phyloP scores from a whole-genome alignment of 2,797 vertebrate species.

The Chromis chromis region DNA sequence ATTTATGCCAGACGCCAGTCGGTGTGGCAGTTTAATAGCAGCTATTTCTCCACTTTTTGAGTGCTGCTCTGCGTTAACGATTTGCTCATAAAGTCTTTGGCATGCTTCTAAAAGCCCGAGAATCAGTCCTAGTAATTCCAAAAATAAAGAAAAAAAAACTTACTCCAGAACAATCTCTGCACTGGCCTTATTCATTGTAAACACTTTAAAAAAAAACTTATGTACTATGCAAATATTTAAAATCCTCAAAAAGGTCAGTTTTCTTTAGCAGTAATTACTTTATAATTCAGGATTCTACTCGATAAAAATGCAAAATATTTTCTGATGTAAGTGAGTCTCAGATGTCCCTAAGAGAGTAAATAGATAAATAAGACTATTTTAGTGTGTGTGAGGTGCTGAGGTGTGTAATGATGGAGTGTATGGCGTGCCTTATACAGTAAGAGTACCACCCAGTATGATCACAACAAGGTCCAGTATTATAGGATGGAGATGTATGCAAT shows the following conservation, averaged over 20 bases:
- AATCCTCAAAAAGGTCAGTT: conserved; percentile 37
- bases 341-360: conserved; percentile 23
- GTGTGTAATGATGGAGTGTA: conserved; percentile 31
- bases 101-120: conserved; percentile 64
- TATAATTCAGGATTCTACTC: conserved; percentile 47
- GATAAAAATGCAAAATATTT: conserved; percentile 21
- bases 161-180: conserved; percentile 47
- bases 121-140: conserved; percentile 57
- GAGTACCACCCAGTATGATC: conserved; percentile 44
- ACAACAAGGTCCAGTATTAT: conserved; percentile 55
- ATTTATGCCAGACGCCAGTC: conserved; percentile 80
- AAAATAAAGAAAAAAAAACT: conserved; percentile 15
- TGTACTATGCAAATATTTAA: conserved; percentile 79
- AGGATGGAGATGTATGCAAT: conserved; percentile 31
- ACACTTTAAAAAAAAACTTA: conserved; percentile 42
- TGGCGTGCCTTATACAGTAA: conserved; percentile 73
- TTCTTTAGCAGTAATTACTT: conserved; percentile 23
- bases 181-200: conserved; percentile 54
- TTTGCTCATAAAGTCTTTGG: conserved; percentile 76
- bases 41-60: conserved; percentile 70
- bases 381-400: conserved; percentile 33
- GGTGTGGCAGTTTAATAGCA: conserved; percentile 77
- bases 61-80: conserved; percentile 76
- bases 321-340: conserved; percentile 21
- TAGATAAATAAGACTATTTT: conserved; percentile 15